A percentile compares a stretch with the other conserved stretches of the same genome.
phyloP scores from a whole-genome alignment of 1,140 invertebrate genomes.

The Ceratina australensis region DNA sequence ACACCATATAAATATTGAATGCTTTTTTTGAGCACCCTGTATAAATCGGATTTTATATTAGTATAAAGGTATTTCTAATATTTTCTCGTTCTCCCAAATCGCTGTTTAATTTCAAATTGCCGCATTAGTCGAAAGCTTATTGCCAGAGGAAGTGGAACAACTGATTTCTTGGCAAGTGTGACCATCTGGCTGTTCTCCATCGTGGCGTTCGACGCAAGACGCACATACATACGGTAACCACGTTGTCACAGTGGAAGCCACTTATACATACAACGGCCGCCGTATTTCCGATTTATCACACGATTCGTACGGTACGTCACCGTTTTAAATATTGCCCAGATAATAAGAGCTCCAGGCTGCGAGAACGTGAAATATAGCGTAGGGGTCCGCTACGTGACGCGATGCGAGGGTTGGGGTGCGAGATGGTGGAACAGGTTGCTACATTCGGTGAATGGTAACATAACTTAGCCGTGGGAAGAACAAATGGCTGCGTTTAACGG shows the following conservation, averaged over 20 bases:
- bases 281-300: conserved; percentile 28
- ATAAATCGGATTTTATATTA: no score
- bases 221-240: neutral
- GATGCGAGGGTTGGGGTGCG: neutral
- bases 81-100: no score
- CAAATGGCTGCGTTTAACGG: conserved; percentile 1
- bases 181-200: conserved; percentile 28
- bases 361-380: neutral
- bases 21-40: no score
- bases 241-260: conserved; percentile 5
- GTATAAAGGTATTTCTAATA: no score
- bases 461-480: neutral
- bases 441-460: neutral
- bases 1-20: no score
- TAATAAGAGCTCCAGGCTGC: neutral
- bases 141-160: no score
- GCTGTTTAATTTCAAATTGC: no score
- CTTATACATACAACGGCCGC: conserved; percentile 13
- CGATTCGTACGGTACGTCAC: neutral
- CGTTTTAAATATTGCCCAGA: conserved; percentile 27
- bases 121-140: no score
- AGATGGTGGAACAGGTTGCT: conserved; percentile 12
- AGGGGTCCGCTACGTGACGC: no score
- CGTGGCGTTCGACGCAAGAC: neutral
- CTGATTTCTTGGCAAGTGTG: conserved; percentile 20